phyloP scores from a whole-genome alignment of 2,888 invertebrate genomes.

The Geotrupes spiniger region DNA sequence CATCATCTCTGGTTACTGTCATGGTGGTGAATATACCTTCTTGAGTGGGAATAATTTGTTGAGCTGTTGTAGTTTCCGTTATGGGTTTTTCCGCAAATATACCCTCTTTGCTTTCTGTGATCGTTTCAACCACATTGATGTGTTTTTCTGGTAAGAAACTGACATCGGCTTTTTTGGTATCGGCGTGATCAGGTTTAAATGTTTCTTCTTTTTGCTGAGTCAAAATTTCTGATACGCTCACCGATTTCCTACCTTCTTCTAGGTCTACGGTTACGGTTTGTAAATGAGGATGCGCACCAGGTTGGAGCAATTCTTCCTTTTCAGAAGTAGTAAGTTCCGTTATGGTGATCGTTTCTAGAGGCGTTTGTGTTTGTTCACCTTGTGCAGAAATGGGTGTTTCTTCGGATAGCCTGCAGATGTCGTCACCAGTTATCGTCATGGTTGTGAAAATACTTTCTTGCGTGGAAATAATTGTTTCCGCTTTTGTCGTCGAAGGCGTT shows the following conservation, averaged over 20 bases:
- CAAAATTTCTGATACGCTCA: slow-evolving; percentile 37
- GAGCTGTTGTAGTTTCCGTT: slow-evolving; percentile 45
- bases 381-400: slow-evolving; percentile 32
- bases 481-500: slow-evolving; percentile 51
- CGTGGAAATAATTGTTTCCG: slow-evolving; percentile 18
- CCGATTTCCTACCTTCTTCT: slow-evolving; percentile 27
- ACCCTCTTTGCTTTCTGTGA: slow-evolving; percentile 53
- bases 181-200: slow-evolving; percentile 35
- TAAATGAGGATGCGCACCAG: slow-evolving; percentile 34
- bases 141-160: slow-evolving; percentile 47
- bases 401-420: slow-evolving; percentile 26
- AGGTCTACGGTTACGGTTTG: slow-evolving; percentile 33
- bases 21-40: slow-evolving; percentile 51
- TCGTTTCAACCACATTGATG: slow-evolving; percentile 39
- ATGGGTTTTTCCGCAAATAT: slow-evolving; percentile 34
- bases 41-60: slow-evolving; percentile 38
- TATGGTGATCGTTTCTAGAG: slow-evolving; percentile 36
- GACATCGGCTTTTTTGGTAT: slow-evolving; percentile 35
- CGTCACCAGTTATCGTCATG: slow-evolving; percentile 35
- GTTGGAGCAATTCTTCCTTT: slow-evolving; percentile 41
- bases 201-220: slow-evolving; percentile 42
- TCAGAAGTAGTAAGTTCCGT: slow-evolving; percentile 45
- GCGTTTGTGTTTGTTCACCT: slow-evolving; percentile 39
- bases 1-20: slow-evolving; percentile 42
- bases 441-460: slow-evolving; percentile 41